Conservation (phyloP, 1,140 invertebrate species). For the Pachypsylla venusta region DNA sequence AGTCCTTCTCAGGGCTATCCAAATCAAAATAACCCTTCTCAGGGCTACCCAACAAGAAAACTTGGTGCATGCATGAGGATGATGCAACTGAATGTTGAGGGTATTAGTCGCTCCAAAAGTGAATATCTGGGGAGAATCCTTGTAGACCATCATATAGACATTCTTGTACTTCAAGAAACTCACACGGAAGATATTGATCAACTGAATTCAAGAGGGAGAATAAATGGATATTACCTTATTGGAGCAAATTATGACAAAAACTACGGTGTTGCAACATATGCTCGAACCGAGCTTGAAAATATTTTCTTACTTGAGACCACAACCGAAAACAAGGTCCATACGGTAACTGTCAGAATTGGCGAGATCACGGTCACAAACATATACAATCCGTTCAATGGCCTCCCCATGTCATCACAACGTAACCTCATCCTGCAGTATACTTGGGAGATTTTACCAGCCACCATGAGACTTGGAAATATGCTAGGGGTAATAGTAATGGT, state of each 20-base stretch:
- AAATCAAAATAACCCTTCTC: background rate
- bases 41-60: background rate
- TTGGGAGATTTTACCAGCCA: constrained; percentile 15
- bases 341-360: background rate
- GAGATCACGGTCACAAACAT: background rate
- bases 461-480: constrained; percentile 9
- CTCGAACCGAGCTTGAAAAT: background rate
- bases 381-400: background rate
- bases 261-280: constrained; percentile 8
- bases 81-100: constrained; percentile 9
- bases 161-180: constrained; percentile 7
- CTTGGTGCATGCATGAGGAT: background rate
- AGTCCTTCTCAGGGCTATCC: background rate
- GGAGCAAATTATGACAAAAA: constrained; percentile 2
- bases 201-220: background rate
- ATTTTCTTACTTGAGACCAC: background rate
- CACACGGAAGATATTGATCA: constrained; percentile 4
- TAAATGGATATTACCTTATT: background rate
- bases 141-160: constrained; percentile 8
- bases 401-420: background rate
- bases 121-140: background rate
- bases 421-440: constrained; percentile 11
- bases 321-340: background rate
- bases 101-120: constrained; percentile 1
- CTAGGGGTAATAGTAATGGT: background rate